Evolutionary conservation across 2,888 invertebrate genomes (phyloP), one percentile per base, ranked within the genome.

Genomic region (Danaus chrysippus): DNA sequence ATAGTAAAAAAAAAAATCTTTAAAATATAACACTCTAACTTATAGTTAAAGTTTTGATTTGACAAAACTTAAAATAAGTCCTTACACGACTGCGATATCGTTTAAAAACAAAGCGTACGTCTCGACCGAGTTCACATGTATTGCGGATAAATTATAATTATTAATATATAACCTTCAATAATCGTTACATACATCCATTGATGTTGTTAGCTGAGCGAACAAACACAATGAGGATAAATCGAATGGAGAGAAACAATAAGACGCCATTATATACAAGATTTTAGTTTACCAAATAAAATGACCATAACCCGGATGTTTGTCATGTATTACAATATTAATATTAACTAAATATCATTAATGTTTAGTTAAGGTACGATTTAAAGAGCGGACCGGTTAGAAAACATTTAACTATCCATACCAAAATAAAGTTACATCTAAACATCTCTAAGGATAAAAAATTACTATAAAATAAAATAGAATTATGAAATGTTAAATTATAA

Each of bases 1-100:
- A 89, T 89, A 87, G 76, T 82, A 77, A 77, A 78, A 81, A 77
- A 49, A 70, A 66, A 64, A 59, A 69, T 73, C 74, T 79, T 81
- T 78, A 81, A 83, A 84, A 86, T 79, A 84, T 77, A 87, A 83
- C 82, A 81, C 84, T 86, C 84, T 88, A 91, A 91, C 91, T 91
- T 89, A 91, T 90, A 89, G 87, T 90, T 87, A 89, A 87, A 90
- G 91, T 91, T 91, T 91, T 91, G 90, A 83, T 83, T 83, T 69
- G 81, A 81, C 90, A 91, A 91, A 91, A 91, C 91, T 85, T 86
- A 90, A 88, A 90, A 91, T 90, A 91, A 91, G 91, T 87, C 78
- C 75, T 77, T 82, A 82, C 77, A 81, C 82, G 85, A 83, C 82
- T 76, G 79, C 78, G 76, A 77, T 76, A 49, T 77, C 66, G 70